Evolutionary conservation across 2,113 vertebrate species (phyloP).

Genomic region (Chitala chitala): DNA sequence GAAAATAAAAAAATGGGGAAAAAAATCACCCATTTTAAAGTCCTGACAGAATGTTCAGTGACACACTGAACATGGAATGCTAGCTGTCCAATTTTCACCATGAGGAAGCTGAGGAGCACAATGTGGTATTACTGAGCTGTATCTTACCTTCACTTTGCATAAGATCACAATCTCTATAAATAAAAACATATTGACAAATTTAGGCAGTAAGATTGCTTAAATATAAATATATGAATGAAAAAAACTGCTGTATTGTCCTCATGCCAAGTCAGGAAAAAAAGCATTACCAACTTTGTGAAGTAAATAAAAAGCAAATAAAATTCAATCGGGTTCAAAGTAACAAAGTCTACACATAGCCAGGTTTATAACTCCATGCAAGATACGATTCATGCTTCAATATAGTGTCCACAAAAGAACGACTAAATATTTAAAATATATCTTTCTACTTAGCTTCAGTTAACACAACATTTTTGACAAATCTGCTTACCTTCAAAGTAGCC

Average conservation of each 20-base stretch:
- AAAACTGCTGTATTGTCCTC: conserved; percentile 98
- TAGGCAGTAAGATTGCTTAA: conserved; percentile 99
- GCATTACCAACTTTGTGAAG: conserved; percentile 25
- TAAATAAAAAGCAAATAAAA: conserved; percentile 38
- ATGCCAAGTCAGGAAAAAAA: conserved; percentile 76
- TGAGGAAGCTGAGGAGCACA: conserved; percentile 75
- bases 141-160: conserved; percentile 99
- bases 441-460: neutral
- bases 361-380: conserved; percentile 76
- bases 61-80: conserved; percentile 57
- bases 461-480: conserved; percentile 34
- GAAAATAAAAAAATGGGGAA: conserved; percentile 33
- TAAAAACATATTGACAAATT: conserved; percentile 99
- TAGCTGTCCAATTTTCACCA: conserved; percentile 63
- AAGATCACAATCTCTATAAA: conserved; percentile 99
- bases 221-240: conserved; percentile 79
- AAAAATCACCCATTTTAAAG: conserved; percentile 27
- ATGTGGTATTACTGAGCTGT: conserved; percentile 95
- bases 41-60: conserved; percentile 68
- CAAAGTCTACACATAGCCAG: conserved; percentile 8
- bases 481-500: conserved; percentile 97
- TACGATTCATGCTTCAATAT: conserved; percentile 75
- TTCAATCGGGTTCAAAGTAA: conserved; percentile 37
- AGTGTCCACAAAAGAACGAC: conserved; percentile 14
- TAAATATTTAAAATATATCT: conserved; percentile 19